Conservation (phyloP, 2,113 vertebrate genomes). For the Beaufortia kweichowensis region DNA sequence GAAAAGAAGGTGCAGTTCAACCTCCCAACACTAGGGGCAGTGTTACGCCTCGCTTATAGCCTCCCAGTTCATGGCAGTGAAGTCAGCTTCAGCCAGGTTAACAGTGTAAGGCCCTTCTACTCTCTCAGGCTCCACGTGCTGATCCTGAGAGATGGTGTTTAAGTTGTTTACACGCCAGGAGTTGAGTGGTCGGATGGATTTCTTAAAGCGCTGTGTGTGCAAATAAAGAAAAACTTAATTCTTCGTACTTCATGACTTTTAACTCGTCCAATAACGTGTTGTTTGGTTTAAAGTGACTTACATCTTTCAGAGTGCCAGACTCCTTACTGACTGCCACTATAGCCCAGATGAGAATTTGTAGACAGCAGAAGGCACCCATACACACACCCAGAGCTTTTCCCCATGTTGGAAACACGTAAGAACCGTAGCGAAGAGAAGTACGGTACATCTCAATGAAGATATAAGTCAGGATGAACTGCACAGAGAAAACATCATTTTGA, state of each 20-base stretch:
- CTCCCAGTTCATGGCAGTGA: conserved; percentile 66
- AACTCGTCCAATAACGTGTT: no score
- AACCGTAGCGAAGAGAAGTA: conserved; percentile 71
- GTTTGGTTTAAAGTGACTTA: conserved; percentile 62
- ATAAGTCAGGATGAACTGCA: conserved; percentile 79
- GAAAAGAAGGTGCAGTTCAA: background rate
- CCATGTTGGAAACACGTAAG: conserved; percentile 75
- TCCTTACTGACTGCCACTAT: conserved; percentile 73
- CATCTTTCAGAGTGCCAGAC: conserved; percentile 76
- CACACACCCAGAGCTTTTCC: conserved; percentile 78
- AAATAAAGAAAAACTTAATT: conserved; percentile 19
- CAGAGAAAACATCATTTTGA: background rate
- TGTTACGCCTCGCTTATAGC: conserved; percentile 57
- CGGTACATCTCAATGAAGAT: conserved; percentile 82
- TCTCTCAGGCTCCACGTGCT: conserved; percentile 38
- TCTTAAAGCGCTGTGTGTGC: conserved; percentile 73
- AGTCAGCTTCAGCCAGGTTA: conserved; percentile 74
- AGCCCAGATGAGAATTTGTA: conserved; percentile 82
- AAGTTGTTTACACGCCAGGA: conserved; percentile 75
- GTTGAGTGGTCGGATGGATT: conserved; percentile 75
- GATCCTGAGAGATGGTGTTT: conserved; percentile 49
- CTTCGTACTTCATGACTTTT: background rate
- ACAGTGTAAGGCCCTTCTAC: conserved; percentile 74
- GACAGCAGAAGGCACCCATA: conserved; percentile 75
- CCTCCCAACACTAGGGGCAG: conserved; percentile 1